A percentile compares a stretch with the other conserved stretches of the same genome.
These are phyloP conservation scores for Drosophila ustulata DNA, from an alignment of 2,888 invertebrate species.

Conservation along the genomic window DNA sequence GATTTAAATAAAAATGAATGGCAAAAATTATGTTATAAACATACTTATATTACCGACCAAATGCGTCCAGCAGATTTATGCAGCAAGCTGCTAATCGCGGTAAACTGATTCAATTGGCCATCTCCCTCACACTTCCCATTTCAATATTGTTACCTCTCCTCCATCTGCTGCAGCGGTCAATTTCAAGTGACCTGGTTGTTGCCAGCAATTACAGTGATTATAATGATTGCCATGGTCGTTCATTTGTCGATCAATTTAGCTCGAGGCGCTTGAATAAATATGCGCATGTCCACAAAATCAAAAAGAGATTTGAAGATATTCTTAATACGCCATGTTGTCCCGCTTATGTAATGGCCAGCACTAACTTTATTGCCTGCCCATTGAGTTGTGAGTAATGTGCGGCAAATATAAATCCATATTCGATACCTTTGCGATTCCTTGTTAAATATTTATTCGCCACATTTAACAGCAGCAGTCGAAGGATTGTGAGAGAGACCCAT, in stretches of 20 bases:
- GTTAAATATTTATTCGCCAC: conserved; percentile 69
- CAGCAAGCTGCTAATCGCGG: too few relatives aligned
- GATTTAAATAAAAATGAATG: too few relatives aligned
- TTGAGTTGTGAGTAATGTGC: conserved; percentile 55
- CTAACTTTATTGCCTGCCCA: conserved; percentile 45
- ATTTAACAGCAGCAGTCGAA: conserved; percentile 41
- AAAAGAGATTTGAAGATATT: conserved; percentile 42
- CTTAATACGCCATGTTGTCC: conserved; percentile 63
- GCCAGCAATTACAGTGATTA: conserved; percentile 47
- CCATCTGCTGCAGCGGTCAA: conserved; percentile 11
- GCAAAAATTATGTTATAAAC: too few relatives aligned
- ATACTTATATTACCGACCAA: too few relatives aligned
- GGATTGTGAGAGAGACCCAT: not conserved
- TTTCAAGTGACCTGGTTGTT: conserved; percentile 35
- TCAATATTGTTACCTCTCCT: not conserved
- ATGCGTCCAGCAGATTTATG: too few relatives aligned
- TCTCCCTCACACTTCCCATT: not conserved
- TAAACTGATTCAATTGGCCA: not conserved
- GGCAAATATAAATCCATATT: conserved; percentile 45
- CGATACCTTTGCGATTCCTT: conserved; percentile 48
- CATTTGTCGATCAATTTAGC: conserved; percentile 37
- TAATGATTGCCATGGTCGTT: conserved; percentile 28
- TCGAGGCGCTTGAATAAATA: conserved; percentile 10
- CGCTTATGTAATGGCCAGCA: conserved; percentile 45
- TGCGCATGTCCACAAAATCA: not conserved